Evolutionary conservation across 2,888 invertebrate species (phyloP).

Genomic region (Tenthredo mesomela): DNA sequence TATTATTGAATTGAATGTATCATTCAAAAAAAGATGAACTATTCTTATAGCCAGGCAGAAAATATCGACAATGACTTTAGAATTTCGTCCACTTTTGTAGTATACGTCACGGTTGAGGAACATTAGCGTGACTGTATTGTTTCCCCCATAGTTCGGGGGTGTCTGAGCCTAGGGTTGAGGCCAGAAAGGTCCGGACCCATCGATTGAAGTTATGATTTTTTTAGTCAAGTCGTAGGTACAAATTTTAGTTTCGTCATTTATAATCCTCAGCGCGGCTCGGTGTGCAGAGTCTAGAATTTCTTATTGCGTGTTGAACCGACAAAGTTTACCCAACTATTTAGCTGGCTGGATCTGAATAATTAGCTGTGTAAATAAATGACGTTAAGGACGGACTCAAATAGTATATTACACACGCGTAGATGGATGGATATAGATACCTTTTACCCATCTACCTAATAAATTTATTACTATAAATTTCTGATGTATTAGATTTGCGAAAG

Average conservation of each 20-base stretch:
- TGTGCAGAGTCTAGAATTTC: background rate
- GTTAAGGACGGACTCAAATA: background rate
- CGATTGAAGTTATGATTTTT: slow-evolving; percentile 38
- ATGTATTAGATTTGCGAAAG: background rate
- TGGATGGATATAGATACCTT: background rate
- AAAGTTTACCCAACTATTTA: slow-evolving; percentile 39
- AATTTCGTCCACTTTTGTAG: background rate
- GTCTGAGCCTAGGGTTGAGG: background rate
- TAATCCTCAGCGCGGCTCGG: background rate
- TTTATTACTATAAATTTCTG: slow-evolving; percentile 1
- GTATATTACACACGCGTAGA: background rate
- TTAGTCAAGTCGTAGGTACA: background rate
- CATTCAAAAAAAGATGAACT: background rate
- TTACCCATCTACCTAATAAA: background rate
- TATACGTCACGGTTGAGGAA: background rate
- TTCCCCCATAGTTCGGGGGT: background rate
- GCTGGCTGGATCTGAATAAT: slow-evolving; percentile 22
- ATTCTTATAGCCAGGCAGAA: background rate
- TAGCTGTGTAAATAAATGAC: slow-evolving; percentile 32
- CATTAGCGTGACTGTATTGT: background rate
- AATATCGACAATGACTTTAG: background rate
- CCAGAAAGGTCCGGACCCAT: slow-evolving; percentile 27
- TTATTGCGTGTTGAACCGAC: slow-evolving; percentile 27
- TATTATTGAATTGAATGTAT: background rate
- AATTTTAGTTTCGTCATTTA: slow-evolving; percentile 8